A percentile compares a stretch with the other conserved stretches of the same genome.
These are phyloP conservation scores for Urophycis tenuis DNA, from an alignment of 2,797 vertebrate species.

Conservation along the genomic window DNA sequence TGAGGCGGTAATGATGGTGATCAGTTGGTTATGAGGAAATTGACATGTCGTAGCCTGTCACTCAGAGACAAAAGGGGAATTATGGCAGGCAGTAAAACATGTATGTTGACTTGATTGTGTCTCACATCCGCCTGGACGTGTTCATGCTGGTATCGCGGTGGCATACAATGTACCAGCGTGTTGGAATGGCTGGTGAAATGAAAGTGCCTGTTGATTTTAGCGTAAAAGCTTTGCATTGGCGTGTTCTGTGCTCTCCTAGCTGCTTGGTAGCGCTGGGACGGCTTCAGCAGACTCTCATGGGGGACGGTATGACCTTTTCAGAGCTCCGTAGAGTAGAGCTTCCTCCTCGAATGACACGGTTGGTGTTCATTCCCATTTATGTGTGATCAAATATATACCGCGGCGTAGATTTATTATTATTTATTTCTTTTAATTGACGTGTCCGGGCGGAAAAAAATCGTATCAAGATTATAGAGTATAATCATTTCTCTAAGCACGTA, in stretches of 20 bases:
- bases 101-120: neutral
- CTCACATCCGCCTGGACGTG: neutral
- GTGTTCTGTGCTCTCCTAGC: constrained; percentile 27
- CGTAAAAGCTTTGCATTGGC: constrained; percentile 38
- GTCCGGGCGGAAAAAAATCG: neutral
- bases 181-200: neutral
- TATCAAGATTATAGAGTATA: neutral
- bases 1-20: constrained; percentile 36
- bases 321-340: constrained; percentile 37
- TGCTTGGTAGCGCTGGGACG: constrained; percentile 56
- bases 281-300: constrained; percentile 63
- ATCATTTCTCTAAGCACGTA: neutral
- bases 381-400: neutral
- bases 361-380: constrained; percentile 38
- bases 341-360: constrained; percentile 44
- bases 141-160: neutral
- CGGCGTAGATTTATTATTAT: neutral
- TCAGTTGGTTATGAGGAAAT: constrained; percentile 19
- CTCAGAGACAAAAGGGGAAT: neutral
- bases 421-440: neutral
- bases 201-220: constrained; percentile 8
- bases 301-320: constrained; percentile 59
- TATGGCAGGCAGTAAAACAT: neutral
- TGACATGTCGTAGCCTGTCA: neutral
- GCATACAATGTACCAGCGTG: neutral